Evolutionary conservation across 2,888 invertebrate species (phyloP).

Genomic region (Lamellibrachia columna): DNA sequence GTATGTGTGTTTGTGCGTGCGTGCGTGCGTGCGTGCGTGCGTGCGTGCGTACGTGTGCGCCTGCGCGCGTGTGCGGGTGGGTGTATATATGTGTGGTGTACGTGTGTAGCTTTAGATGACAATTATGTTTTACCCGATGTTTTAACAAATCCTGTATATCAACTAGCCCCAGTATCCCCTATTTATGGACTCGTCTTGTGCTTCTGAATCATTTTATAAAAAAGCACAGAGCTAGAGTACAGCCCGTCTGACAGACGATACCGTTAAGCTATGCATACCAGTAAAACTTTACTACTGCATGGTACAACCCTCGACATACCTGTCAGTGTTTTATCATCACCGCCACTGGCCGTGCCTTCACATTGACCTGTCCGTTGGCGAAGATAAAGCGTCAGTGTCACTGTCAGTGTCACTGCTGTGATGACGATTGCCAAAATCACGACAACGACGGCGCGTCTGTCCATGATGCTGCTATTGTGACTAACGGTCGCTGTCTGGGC

Average conservation of each 20-base stretch:
- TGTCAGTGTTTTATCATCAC: background rate
- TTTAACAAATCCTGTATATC: too few relatives aligned
- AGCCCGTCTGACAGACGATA: too few relatives aligned
- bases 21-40: background rate
- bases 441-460: background rate
- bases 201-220: too few relatives aligned
- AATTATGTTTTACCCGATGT: too few relatives aligned
- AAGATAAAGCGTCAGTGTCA: background rate
- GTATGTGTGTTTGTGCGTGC: background rate
- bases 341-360: background rate
- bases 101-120: too few relatives aligned
- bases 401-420: background rate
- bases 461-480: background rate
- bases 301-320: background rate
- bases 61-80: too few relatives aligned
- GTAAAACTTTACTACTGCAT: background rate
- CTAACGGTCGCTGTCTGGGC: background rate
- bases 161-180: too few relatives aligned
- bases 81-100: too few relatives aligned
- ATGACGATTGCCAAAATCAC: background rate
- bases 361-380: background rate
- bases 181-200: too few relatives aligned
- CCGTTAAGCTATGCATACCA: background rate
- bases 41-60: too few relatives aligned
- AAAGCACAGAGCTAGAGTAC: too few relatives aligned